These are phyloP conservation scores for Rhamnusium bicolor DNA, from an alignment of 2,888 invertebrate species.

Conservation along the genomic window DNA sequence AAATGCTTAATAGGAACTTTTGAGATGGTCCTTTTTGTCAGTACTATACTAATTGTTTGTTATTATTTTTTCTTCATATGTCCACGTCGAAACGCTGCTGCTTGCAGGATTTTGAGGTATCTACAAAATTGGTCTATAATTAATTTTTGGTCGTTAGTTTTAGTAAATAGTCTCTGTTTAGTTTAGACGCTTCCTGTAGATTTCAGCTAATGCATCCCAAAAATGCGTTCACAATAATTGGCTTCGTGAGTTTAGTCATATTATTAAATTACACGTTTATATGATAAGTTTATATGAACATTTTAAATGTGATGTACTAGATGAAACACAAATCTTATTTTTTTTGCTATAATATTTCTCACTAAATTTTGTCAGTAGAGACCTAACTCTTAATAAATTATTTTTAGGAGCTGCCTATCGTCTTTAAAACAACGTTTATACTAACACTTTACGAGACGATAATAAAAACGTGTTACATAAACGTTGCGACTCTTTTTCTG, in stretches of 20 bases:
- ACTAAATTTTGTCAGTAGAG: background rate
- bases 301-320: background rate
- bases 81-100: conserved; percentile 79
- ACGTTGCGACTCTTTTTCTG: conserved; percentile 36
- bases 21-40: conserved; percentile 89
- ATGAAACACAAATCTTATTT: background rate
- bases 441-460: background rate
- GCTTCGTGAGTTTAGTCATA: conserved; percentile 21
- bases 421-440: conserved; percentile 24
- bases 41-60: conserved; percentile 76
- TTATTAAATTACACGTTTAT: background rate
- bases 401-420: background rate
- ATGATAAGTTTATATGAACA: background rate
- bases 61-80: conserved; percentile 72
- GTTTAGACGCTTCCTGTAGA: conserved; percentile 71
- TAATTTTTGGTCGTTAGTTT: conserved; percentile 68
- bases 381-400: background rate
- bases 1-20: conserved; percentile 83
- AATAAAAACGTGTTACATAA: conserved; percentile 38
- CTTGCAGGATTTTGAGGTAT: conserved; percentile 90
- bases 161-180: conserved; percentile 69
- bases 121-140: conserved; percentile 68
- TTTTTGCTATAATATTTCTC: background rate
- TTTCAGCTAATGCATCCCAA: conserved; percentile 58
- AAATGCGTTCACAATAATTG: conserved; percentile 46